A percentile compares a stretch with the other conserved stretches of the same genome.
These are phyloP conservation scores for Petrocephalus sullivani DNA, from an alignment of 2,797 vertebrate species.

Conservation along the genomic window DNA sequence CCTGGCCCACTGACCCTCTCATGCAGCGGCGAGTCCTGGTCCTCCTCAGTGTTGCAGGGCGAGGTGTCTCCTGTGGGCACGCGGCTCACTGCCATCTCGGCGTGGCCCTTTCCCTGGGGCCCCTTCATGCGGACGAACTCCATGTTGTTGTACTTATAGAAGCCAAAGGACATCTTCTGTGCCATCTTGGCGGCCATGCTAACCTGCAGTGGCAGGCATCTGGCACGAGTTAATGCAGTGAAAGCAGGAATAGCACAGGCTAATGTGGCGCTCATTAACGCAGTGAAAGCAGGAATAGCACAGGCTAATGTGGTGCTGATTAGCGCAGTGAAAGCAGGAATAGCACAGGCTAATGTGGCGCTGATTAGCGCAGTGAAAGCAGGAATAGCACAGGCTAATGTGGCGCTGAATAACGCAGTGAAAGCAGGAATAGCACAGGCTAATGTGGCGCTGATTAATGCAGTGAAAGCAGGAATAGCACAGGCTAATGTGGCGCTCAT, in stretches of 20 bases:
- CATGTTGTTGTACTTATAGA: constrained; percentile 98
- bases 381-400: no score
- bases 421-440: neutral
- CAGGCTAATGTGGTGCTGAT: no score
- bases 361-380: no score
- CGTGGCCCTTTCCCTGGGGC: constrained; percentile 94
- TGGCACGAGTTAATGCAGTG: neutral
- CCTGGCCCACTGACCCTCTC: constrained; percentile 75
- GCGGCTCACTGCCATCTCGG: constrained; percentile 94
- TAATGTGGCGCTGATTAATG: neutral
- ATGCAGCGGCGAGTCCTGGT: constrained; percentile 78
- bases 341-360: no score
- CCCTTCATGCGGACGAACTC: constrained; percentile 99
- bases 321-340: no score
- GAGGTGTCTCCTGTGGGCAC: constrained; percentile 92
- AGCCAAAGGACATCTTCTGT: constrained; percentile 94
- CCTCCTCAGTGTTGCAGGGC: constrained; percentile 85
- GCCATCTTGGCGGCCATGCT: constrained; percentile 97
- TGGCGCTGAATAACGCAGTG: no score
- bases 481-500: neutral
- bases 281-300: no score
- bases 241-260: no score
- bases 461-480: neutral
- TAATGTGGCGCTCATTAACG: no score
- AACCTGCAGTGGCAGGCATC: constrained; percentile 38